These are phyloP conservation scores for Chaenodraco wilsoni DNA, from an alignment of 2,797 vertebrate species.

Conservation along the genomic window DNA sequence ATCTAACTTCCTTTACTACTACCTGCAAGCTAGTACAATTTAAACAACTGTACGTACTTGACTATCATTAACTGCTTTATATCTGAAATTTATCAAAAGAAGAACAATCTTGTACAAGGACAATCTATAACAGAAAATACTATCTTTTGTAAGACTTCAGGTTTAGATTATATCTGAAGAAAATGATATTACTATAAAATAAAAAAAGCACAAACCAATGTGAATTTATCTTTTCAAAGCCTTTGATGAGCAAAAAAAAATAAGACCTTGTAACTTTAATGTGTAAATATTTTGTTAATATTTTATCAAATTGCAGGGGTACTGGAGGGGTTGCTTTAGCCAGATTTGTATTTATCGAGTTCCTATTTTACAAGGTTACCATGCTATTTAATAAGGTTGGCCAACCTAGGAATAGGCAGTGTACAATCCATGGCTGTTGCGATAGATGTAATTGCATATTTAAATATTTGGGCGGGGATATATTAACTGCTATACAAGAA, in stretches of 20 bases:
- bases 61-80: constrained; percentile 71
- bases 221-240: constrained; percentile 71
- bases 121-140: constrained; percentile 77
- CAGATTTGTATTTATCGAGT: constrained; percentile 53
- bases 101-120: constrained; percentile 78
- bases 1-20: constrained; percentile 38
- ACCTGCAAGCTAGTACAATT: constrained; percentile 38
- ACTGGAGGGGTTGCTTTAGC: constrained; percentile 29
- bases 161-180: constrained; percentile 68
- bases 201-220: constrained; percentile 73
- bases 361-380: constrained; percentile 46
- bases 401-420: constrained; percentile 75
- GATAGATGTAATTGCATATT: constrained; percentile 60
- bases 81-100: constrained; percentile 54
- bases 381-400: constrained; percentile 34
- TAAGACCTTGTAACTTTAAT: constrained; percentile 47
- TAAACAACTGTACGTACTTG: constrained; percentile 42
- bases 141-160: constrained; percentile 76
- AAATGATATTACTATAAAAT: constrained; percentile 55
- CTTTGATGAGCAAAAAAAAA: constrained; percentile 47
- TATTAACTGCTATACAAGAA: constrained; percentile 53
- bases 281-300: constrained; percentile 79
- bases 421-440: constrained; percentile 76
- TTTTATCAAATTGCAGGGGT: constrained; percentile 54
- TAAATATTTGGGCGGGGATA: constrained; percentile 34